phyloP scores from a whole-genome alignment of 1,140 invertebrate genomes.

The Zophobas morio region DNA sequence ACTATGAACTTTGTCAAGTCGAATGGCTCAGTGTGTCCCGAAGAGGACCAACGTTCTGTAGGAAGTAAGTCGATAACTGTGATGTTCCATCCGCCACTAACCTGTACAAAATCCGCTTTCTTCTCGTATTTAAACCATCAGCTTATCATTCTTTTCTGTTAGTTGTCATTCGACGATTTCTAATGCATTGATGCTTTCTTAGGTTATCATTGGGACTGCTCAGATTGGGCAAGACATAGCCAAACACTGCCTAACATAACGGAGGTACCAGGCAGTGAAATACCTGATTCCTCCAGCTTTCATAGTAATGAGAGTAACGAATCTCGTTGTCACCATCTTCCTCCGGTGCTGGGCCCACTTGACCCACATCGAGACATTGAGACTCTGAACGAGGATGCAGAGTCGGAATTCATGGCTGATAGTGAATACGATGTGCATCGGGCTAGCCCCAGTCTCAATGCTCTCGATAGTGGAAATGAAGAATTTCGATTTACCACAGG shows the following conservation, averaged over 20 bases:
- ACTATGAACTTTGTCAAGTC: conserved; percentile 53
- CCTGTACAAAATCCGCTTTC: conserved; percentile 5
- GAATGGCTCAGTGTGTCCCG: conserved; percentile 54
- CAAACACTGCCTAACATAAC: conserved; percentile 92
- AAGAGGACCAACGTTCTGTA: conserved; percentile 63
- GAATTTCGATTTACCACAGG: conserved; percentile 73
- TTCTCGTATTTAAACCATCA: not conserved
- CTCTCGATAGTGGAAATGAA: conserved; percentile 77
- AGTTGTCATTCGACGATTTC: conserved; percentile 41
- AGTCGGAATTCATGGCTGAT: conserved; percentile 80
- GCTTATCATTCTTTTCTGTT: not conserved
- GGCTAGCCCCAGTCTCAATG: conserved; percentile 74
- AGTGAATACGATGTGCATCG: conserved; percentile 76
- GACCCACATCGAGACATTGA: conserved; percentile 77
- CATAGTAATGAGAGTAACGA: conserved; percentile 92
- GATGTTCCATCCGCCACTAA: conserved; percentile 19
- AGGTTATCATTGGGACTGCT: conserved; percentile 97
- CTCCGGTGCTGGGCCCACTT: conserved; percentile 54
- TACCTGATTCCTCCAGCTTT: conserved; percentile 90
- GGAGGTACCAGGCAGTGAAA: conserved; percentile 91
- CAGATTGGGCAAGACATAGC: conserved; percentile 90
- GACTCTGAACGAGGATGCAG: conserved; percentile 79
- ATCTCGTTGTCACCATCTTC: conserved; percentile 74
- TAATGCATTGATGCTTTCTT: conserved; percentile 51
- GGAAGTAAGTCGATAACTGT: conserved; percentile 63